Conservation (phyloP, 2,888 invertebrate genomes). For the Dromius quadrimaculatus region DNA sequence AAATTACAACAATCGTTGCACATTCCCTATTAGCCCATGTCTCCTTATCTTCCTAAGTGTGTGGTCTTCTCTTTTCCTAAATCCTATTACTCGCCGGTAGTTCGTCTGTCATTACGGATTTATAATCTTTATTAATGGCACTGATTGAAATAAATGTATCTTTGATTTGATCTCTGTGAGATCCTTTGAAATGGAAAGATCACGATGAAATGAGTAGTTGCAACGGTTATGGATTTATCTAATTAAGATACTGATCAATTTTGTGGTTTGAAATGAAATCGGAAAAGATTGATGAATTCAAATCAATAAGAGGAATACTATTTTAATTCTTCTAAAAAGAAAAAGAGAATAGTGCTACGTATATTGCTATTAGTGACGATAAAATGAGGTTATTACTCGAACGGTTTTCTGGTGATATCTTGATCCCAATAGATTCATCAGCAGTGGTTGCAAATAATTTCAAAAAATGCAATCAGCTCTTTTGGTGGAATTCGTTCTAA, state of each 20-base stretch:
- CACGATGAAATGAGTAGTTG: neutral
- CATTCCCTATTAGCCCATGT: no score
- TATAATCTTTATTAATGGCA: slow-evolving; percentile 41
- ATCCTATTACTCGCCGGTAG: slow-evolving; percentile 29
- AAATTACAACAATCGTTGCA: no score
- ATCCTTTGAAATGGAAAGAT: slow-evolving; percentile 7
- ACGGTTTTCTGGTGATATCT: no score
- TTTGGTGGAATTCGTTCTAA: no score
- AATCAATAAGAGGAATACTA: neutral
- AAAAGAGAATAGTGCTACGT: no score
- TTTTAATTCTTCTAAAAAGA: neutral
- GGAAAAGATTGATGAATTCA: slow-evolving; percentile 6
- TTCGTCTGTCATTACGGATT: slow-evolving; percentile 36
- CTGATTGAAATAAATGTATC: neutral
- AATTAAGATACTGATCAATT: slow-evolving; percentile 36
- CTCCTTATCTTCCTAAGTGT: neutral
- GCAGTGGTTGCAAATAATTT: no score
- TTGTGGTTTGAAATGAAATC: slow-evolving; percentile 11
- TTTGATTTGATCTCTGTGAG: neutral
- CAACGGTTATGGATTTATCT: slow-evolving; percentile 8
- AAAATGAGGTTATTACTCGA: no score
- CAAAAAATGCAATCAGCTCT: no score
- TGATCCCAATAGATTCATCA: no score
- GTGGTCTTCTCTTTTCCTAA: slow-evolving; percentile 21
- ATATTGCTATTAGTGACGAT: no score